Evolutionary conservation across 2,113 vertebrate genomes (phyloP), one percentile per base, ranked within the genome.

Genomic region (Oreocharis arfaki): DNA sequence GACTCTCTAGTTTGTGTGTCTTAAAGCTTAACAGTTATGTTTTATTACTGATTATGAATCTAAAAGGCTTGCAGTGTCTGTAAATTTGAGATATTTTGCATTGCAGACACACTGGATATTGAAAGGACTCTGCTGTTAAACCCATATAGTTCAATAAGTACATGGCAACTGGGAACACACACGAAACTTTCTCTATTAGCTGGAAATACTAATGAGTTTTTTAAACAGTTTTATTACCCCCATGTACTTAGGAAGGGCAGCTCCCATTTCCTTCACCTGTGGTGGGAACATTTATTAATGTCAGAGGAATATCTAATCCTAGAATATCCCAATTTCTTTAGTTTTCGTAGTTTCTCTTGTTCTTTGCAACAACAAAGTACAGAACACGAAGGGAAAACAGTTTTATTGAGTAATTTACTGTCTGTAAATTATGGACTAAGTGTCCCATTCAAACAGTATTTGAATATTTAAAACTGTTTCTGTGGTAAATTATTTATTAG

Each of bases 391-490:
- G 64, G 63, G 74, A 64, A 93, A 93, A 83, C 33, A 83, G 7
- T 74, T 94, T 83, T 69, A 79, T 37, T 65, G 53, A 75, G 76
- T 89, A 55, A 95, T 90, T 93, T 91, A 52, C 67, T 63, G 27
- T 60, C 27, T 74, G 84, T 74, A 91, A 92, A 90, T 86, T 47
- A 70, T 19, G 61, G 64, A 13, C 46, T 55, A 92, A 89, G 24
- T 60, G 70, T 90, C 78, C 73, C 52, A 56, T 82, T 90, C 89
- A 92, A 65, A 85, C 52, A 64, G 21, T 61, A 46, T 84, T 83
- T 95, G 67, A 89, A 80, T 93, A 76, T 93, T 91, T 92, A 69
- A 39, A 93, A 84, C 33, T 87, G 75, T 61, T 97, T 94, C 74
- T 84, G 32, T 57, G 37, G 44, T 95, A 76, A 94, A 84, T 87